Percentiles rank a stretch among this genome's conserved stretches.
Evolutionary conservation across 2,797 vertebrate species (phyloP).

Genomic region (Epinephelus awoara): DNA sequence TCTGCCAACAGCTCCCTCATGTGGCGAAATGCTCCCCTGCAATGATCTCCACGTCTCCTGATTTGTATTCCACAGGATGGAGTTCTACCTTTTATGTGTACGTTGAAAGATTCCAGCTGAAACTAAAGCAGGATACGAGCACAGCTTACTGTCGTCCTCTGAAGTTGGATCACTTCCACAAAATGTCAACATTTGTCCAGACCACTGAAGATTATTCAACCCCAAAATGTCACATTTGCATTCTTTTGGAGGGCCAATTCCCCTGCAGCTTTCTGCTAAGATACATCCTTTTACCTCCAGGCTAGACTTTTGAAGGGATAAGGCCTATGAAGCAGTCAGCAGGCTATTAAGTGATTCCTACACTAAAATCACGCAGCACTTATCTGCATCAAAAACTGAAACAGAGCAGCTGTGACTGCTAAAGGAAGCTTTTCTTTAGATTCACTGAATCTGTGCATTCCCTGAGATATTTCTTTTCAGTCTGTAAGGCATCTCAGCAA

Average conservation of each 20-base stretch:
- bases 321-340: slow-evolving; percentile 27
- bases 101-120: slow-evolving; percentile 26
- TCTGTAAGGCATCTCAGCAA: slow-evolving; percentile 14
- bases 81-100: slow-evolving; percentile 1
- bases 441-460: neutral
- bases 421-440: neutral
- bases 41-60: neutral
- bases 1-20: slow-evolving; percentile 70
- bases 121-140: slow-evolving; percentile 1
- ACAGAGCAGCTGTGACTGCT: slow-evolving; percentile 5
- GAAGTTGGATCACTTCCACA: slow-evolving; percentile 52
- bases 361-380: slow-evolving; percentile 22
- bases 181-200: slow-evolving; percentile 73
- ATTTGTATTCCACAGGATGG: slow-evolving; percentile 23
- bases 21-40: slow-evolving; percentile 49
- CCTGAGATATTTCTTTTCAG: slow-evolving; percentile 15
- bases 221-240: slow-evolving; percentile 78
- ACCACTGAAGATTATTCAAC: slow-evolving; percentile 60
- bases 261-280: slow-evolving; percentile 45
- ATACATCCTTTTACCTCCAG: slow-evolving; percentile 55
- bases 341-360: slow-evolving; percentile 24
- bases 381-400: slow-evolving; percentile 22
- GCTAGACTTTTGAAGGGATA: slow-evolving; percentile 53
- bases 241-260: slow-evolving; percentile 59
- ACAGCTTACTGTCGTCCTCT: slow-evolving; percentile 27